These are phyloP conservation scores for Nymphalis polychloros DNA, from an alignment of 2,888 invertebrate species.

Conservation along the genomic window DNA sequence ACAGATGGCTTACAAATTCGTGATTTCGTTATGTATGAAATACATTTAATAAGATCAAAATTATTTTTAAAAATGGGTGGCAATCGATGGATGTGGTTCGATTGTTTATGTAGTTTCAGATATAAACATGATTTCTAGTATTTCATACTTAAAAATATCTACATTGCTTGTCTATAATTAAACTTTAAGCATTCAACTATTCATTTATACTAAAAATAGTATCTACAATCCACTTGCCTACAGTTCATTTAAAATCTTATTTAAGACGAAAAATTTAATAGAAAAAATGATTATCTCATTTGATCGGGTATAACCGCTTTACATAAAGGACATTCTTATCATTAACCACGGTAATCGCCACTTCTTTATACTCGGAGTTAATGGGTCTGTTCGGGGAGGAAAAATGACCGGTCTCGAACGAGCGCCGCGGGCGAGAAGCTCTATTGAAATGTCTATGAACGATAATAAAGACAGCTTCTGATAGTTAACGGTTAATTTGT, in stretches of 20 bases:
- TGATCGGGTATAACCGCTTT: conserved; percentile 16
- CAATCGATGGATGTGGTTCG: no score
- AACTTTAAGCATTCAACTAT: not conserved
- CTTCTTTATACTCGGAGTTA: conserved; percentile 59
- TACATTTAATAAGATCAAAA: no score
- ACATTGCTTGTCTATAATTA: not conserved
- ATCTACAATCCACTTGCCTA: not conserved
- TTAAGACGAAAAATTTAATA: not conserved
- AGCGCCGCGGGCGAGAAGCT: conserved; percentile 53
- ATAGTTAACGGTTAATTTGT: conserved; percentile 27
- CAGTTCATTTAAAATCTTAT: not conserved
- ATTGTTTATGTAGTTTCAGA: no score
- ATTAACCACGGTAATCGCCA: conserved; percentile 59
- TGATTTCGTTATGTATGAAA: no score
- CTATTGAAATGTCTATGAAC: conserved; percentile 63
- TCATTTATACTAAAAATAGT: not conserved
- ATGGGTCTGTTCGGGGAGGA: conserved; percentile 55
- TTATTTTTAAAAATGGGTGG: no score
- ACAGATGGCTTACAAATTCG: no score
- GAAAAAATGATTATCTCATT: conserved; percentile 16
- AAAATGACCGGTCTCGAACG: conserved; percentile 59
- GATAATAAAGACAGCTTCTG: conserved; percentile 28
- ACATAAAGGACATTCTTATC: conserved; percentile 44
- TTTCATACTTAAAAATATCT: not conserved
- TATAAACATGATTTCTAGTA: no score